Conservation (phyloP, 2,797 vertebrate genomes). For the Varecia variegata region DNA sequence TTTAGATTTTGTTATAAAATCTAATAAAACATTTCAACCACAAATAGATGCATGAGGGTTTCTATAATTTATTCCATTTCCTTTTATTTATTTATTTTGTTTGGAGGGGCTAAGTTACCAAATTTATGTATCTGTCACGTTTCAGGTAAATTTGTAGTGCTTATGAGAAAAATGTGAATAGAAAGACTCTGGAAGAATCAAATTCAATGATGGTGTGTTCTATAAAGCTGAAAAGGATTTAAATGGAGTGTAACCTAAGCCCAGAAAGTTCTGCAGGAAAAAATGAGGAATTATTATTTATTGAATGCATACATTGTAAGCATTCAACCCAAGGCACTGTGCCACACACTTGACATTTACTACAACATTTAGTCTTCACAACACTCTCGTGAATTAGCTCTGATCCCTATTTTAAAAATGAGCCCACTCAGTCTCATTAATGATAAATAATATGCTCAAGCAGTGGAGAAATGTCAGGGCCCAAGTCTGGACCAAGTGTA, state of each 20-base stretch:
- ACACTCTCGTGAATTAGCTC: neutral
- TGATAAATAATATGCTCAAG: neutral
- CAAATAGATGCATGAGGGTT: neutral
- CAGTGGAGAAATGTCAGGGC: neutral
- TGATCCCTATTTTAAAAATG: neutral
- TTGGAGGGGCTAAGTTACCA: neutral
- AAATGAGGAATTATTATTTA: neutral
- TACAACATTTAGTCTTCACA: neutral
- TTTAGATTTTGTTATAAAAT: conserved; percentile 29
- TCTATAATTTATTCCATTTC: neutral
- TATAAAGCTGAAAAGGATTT: conserved; percentile 63
- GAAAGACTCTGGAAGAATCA: conserved; percentile 49
- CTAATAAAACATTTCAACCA: conserved; percentile 3
- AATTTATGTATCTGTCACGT: conserved; percentile 51
- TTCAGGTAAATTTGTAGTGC: conserved; percentile 1
- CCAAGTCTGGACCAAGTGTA: neutral
- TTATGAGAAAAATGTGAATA: conserved; percentile 40
- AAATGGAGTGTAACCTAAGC: neutral
- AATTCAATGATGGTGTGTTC: conserved; percentile 54
- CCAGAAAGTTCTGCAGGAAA: conserved; percentile 14
- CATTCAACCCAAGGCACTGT: neutral
- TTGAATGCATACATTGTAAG: neutral
- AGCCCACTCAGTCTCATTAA: neutral
- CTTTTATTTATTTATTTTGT: neutral
- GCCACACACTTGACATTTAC: neutral